Conservation (phyloP, 2,888 invertebrate species). For the Agrotis clavis region DNA sequence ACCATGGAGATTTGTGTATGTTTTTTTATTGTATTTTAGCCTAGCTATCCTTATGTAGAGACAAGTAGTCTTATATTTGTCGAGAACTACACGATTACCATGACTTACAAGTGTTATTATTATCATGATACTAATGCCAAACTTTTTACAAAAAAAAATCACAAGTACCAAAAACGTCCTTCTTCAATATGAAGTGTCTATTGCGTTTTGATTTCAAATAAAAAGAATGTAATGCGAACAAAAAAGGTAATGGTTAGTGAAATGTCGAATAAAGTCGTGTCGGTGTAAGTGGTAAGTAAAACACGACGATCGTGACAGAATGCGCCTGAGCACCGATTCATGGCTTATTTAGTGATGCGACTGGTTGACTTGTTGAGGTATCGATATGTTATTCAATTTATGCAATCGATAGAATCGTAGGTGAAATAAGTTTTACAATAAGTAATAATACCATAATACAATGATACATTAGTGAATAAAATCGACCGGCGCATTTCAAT, state of each 20-base stretch:
- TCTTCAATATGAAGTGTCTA: conserved; percentile 7
- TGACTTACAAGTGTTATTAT: neutral
- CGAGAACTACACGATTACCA: neutral
- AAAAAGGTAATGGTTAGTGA: conserved; percentile 58
- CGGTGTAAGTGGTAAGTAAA: conserved; percentile 64
- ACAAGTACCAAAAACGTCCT: conserved; percentile 9
- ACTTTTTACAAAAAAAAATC: conserved; percentile 29
- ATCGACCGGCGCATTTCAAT: too few relatives aligned
- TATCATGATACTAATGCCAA: conserved; percentile 3
- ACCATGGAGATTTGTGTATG: too few relatives aligned
- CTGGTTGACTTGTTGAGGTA: conserved; percentile 22
- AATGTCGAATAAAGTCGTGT: conserved; percentile 54
- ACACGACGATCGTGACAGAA: conserved; percentile 81
- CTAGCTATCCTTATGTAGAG: neutral
- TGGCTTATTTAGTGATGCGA: conserved; percentile 65
- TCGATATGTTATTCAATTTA: conserved; percentile 29
- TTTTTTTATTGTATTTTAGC: too few relatives aligned
- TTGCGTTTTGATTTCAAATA: conserved; percentile 37
- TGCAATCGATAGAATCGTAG: neutral
- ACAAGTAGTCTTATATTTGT: neutral
- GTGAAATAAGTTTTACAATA: too few relatives aligned
- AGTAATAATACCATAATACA: too few relatives aligned
- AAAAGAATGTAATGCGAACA: conserved; percentile 25
- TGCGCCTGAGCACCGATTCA: conserved; percentile 76
- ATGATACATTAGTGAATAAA: too few relatives aligned